Base-by-base conservation (phyloP, 1,140 invertebrate species). In the Trichonephila clavata region DNA sequence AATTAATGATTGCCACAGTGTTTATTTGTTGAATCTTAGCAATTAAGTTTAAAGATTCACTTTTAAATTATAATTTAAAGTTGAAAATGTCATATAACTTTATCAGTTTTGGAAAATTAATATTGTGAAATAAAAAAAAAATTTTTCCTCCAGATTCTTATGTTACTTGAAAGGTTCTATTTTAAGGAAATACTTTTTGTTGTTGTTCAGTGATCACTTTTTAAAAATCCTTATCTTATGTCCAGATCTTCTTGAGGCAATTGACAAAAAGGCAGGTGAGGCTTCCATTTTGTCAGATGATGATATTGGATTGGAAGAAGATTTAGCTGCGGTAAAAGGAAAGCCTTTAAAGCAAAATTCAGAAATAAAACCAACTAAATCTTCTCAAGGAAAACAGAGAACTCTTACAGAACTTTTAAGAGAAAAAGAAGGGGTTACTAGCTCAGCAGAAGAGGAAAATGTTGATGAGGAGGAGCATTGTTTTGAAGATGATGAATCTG, bases 361-460 rank as follows among this genome's bases (percentile, higher is more conserved):
- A 61, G 59, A 92, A 60, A 21, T 20, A 24, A 57, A 86, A 27
- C 3, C 77, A 61, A 63, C 39, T 24, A 27, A 68, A 20, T 18
- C 27, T 83, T 65, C 50, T 61, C 4, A n/a, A 39, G 24, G 90
- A 83, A 95, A 88, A 71, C 24, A 65, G 6, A 84, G 93, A 68
- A 89, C 86, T 65, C 63, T 94, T 92, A 94, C 92, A 57, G 90
- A 93, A 27, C 50, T 86, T 93, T 68, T 87, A 92, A 80, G 81
- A 68, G 80, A 90, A 92, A 93, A 65, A 50, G 43, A 88, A 94
- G 32, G 57, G 32, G 59, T 91, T 94, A 88, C 43, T 50, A 90
- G 68, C 93, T 80, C 94, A 94, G 94, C 94, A 81, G 94, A 95
- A 71, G 86, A 92, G 27, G 81, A 94, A 94, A 94, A 61, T 94